A percentile compares a stretch with the other conserved stretches of the same genome.
These are phyloP conservation scores for Silurus lanzhouensis DNA, from an alignment of 2,797 vertebrate genomes.

Conservation along the genomic window DNA sequence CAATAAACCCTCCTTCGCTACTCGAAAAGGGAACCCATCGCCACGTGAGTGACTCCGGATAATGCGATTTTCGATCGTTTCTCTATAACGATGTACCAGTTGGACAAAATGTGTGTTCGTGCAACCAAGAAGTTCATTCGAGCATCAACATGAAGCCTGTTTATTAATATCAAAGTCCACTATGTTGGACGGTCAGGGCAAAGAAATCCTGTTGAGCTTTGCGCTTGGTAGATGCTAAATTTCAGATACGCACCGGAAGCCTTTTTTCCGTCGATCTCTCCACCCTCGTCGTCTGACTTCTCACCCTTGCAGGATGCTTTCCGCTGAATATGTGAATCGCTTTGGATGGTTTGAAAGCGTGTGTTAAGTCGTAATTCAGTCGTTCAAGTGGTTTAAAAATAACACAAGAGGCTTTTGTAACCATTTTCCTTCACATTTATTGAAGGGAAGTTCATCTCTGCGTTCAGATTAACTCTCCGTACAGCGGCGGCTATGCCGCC, in stretches of 20 bases:
- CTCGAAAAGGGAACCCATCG: no score
- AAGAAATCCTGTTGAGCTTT: background rate
- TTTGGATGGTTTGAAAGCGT: background rate
- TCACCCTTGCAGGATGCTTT: background rate
- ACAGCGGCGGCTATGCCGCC: background rate
- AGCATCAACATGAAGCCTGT: no score
- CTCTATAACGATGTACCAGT: no score
- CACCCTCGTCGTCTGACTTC: background rate
- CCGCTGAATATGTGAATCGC: background rate
- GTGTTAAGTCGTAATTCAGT: slow-evolving; percentile 8
- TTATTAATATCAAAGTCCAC: background rate
- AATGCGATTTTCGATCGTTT: no score
- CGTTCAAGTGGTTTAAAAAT: background rate
- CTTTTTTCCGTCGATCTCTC: background rate
- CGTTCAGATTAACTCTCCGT: background rate
- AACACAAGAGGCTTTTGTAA: slow-evolving; percentile 3
- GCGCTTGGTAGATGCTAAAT: no score
- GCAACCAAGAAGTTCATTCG: no score
- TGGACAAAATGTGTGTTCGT: no score
- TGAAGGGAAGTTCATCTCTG: background rate
- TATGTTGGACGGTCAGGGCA: background rate
- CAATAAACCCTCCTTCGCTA: no score
- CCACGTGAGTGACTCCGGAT: no score
- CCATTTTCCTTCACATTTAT: background rate
- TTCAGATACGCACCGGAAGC: background rate